Evolutionary conservation across 2,888 invertebrate genomes (phyloP).

Genomic region (Phorcus lineatus): DNA sequence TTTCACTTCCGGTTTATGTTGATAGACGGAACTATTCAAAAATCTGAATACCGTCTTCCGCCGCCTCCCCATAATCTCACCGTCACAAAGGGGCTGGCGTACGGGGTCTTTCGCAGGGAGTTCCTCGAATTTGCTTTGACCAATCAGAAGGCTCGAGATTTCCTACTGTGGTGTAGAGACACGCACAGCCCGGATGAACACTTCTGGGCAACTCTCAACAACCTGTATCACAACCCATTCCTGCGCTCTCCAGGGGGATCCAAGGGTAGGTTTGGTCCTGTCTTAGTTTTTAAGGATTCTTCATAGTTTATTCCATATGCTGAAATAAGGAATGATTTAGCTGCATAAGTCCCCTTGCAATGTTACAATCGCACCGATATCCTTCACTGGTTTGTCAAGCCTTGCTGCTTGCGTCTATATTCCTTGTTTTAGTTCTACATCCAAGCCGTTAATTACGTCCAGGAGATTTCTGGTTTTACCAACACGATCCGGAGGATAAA

Average conservation of each 20-base stretch:
- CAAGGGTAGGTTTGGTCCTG: conserved; percentile 40
- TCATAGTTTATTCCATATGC: too few species aligned
- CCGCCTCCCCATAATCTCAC: conserved; percentile 50
- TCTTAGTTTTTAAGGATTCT: conserved; percentile 17
- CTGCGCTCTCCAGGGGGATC: conserved; percentile 60
- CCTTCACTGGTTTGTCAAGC: too few species aligned
- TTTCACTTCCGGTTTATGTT: conserved; percentile 22
- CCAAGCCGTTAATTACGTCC: too few species aligned
- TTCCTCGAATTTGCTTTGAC: conserved; percentile 60
- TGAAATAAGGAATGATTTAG: too few species aligned
- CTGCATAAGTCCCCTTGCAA: too few species aligned
- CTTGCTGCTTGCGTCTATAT: too few species aligned
- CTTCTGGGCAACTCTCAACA: conserved; percentile 66
- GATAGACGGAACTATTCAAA: conserved; percentile 32
- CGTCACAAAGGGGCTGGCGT: conserved; percentile 64
- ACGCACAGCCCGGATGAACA: conserved; percentile 68
- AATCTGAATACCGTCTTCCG: conserved; percentile 37
- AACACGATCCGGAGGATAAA: too few species aligned
- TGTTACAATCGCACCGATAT: too few species aligned
- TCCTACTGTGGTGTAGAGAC: conserved; percentile 59
- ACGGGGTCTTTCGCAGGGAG: conserved; percentile 55
- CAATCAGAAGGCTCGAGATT: conserved; percentile 42
- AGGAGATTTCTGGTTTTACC: too few species aligned
- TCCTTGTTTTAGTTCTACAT: too few species aligned
- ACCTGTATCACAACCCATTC: conserved; percentile 53